A percentile compares a stretch with the other conserved stretches of the same genome.
These are phyloP conservation scores for Romanogobio albipinnatus DNA, from an alignment of 2,113 vertebrate species.

Conservation along the genomic window DNA sequence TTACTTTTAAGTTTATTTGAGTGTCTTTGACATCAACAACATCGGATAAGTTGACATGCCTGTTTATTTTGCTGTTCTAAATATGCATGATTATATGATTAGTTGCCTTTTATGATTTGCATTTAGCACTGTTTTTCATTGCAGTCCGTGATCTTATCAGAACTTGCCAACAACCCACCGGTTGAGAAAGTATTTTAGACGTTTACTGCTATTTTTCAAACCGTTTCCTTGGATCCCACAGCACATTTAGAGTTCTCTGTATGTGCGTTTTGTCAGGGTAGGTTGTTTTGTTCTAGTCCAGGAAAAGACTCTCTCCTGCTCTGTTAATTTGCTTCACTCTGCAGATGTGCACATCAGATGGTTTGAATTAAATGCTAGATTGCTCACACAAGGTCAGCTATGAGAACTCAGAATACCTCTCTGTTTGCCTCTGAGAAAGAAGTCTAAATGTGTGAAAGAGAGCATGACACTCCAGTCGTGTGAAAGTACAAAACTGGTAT, in stretches of 20 bases:
- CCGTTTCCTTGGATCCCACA: neutral
- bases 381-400: conserved; percentile 72
- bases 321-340: conserved; percentile 70
- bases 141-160: neutral
- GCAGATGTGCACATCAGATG: conserved; percentile 79
- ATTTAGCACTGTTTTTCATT: neutral
- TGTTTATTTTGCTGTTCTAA: neutral
- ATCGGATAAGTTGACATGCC: neutral
- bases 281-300: conserved; percentile 47
- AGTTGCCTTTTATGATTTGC: neutral
- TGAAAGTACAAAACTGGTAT: conserved; percentile 16
- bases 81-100: neutral
- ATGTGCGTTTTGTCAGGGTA: conserved; percentile 19
- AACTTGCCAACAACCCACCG: neutral
- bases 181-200: neutral
- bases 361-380: conserved; percentile 75
- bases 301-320: conserved; percentile 40
- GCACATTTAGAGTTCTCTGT: neutral
- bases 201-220: neutral
- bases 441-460: neutral
- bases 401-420: conserved; percentile 67
- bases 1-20: neutral
- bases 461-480: neutral
- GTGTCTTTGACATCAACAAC: neutral
- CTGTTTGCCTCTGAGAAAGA: conserved; percentile 43